A percentile compares a stretch with the other conserved stretches of the same genome.
phyloP scores from a whole-genome alignment of 53 echinoderm and acorn worm species.

The Hippasteria phrygiana region DNA sequence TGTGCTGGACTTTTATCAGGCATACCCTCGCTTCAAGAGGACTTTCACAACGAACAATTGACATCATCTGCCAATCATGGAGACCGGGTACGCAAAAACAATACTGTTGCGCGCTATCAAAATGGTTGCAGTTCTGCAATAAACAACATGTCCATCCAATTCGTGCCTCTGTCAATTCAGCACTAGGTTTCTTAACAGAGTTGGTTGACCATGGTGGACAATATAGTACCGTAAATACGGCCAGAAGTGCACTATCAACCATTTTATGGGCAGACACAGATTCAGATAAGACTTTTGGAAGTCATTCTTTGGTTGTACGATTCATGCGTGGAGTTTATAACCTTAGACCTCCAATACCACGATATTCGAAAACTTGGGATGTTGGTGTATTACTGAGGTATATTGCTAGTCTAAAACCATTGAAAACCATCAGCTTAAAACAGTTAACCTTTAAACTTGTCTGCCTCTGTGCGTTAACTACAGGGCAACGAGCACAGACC shows the following conservation, averaged over 20 bases:
- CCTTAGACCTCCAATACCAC: background rate
- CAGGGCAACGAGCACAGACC: no score
- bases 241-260: background rate
- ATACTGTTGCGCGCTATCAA: background rate
- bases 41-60: background rate
- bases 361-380: background rate
- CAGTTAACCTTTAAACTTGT: background rate
- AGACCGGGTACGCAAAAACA: background rate
- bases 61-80: background rate
- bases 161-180: background rate
- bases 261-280: background rate
- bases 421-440: no score
- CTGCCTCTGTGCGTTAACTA: background rate
- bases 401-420: no score
- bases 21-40: background rate
- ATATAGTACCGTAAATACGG: slow-evolving; percentile 4
- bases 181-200: background rate
- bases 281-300: background rate
- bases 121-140: no score
- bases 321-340: no score
- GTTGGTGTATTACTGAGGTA: background rate
- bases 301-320: background rate
- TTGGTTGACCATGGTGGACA: background rate
- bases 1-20: background rate
- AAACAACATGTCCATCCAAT: background rate